Evolutionary conservation across 2,113 vertebrate species (phyloP).

Genomic region (Crotalus viridis): DNA sequence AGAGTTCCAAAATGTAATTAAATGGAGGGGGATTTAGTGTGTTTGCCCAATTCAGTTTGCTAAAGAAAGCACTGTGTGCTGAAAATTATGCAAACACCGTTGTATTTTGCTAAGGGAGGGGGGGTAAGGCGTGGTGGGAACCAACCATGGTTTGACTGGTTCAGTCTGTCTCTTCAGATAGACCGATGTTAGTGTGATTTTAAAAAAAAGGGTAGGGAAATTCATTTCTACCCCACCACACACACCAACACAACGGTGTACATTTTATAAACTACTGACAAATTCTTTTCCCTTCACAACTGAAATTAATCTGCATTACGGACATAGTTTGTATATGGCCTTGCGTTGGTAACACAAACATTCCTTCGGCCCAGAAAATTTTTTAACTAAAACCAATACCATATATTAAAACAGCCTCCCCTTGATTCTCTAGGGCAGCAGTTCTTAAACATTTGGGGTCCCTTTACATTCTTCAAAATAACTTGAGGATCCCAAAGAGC

Average conservation of each 20-base stretch:
- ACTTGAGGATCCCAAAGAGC: neutral
- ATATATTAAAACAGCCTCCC: neutral
- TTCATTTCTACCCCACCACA: neutral
- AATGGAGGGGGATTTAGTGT: neutral
- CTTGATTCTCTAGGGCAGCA: neutral
- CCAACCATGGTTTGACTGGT: neutral
- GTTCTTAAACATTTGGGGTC: neutral
- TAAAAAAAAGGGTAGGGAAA: neutral
- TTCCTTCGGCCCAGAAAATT: neutral
- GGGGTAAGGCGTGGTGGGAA: neutral
- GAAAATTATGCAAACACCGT: neutral
- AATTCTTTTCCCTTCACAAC: neutral
- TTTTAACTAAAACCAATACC: neutral
- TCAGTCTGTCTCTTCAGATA: neutral
- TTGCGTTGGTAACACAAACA: neutral
- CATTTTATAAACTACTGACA: neutral
- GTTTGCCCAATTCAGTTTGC: neutral
- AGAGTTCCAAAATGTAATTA: neutral
- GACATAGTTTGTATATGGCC: neutral
- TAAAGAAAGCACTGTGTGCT: neutral
- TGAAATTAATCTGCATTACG: neutral
- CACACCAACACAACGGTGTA: neutral
- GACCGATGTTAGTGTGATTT: neutral
- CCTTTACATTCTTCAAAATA: neutral
- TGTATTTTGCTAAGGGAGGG: neutral